Conservation (phyloP, 1,140 invertebrate genomes). For the Drosophila kanapiae region DNA sequence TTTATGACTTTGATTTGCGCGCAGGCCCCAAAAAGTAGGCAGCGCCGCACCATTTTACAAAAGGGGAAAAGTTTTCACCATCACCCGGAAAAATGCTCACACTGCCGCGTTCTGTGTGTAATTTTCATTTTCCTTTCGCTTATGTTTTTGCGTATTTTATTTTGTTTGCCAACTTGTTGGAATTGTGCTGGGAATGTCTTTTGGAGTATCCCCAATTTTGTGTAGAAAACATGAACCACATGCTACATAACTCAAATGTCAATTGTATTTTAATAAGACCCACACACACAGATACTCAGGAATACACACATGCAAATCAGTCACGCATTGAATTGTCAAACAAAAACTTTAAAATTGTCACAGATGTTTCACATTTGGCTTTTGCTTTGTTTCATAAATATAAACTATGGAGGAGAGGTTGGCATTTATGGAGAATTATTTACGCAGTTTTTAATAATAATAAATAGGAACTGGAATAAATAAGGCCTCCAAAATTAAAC, state of each 20-base stretch:
- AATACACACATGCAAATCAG: slow-evolving; percentile 17
- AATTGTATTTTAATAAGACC: slow-evolving; percentile 79
- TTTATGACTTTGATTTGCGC: slow-evolving; percentile 77
- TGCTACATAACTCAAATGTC: slow-evolving; percentile 60
- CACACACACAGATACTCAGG: slow-evolving; percentile 13
- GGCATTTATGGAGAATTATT: too few species aligned
- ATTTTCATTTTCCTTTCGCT: slow-evolving; percentile 20
- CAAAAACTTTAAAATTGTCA: slow-evolving; percentile 12
- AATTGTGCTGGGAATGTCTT: background rate
- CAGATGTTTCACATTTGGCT: slow-evolving; percentile 27
- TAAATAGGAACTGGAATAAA: background rate
- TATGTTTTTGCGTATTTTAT: slow-evolving; percentile 21
- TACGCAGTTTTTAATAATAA: background rate
- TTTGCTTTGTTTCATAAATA: background rate
- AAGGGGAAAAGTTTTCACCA: background rate
- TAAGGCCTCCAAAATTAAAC: background rate
- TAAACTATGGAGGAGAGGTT: background rate
- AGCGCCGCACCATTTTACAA: slow-evolving; percentile 37
- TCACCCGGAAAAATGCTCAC: slow-evolving; percentile 13
- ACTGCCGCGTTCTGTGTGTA: background rate
- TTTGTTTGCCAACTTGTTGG: slow-evolving; percentile 5
- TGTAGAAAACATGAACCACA: slow-evolving; percentile 33
- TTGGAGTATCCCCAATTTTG: background rate
- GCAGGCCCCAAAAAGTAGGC: slow-evolving; percentile 62
- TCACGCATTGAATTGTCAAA: slow-evolving; percentile 39